Base-by-base conservation (phyloP, 2,113 vertebrate genomes). In the Labrus mixtus region DNA sequence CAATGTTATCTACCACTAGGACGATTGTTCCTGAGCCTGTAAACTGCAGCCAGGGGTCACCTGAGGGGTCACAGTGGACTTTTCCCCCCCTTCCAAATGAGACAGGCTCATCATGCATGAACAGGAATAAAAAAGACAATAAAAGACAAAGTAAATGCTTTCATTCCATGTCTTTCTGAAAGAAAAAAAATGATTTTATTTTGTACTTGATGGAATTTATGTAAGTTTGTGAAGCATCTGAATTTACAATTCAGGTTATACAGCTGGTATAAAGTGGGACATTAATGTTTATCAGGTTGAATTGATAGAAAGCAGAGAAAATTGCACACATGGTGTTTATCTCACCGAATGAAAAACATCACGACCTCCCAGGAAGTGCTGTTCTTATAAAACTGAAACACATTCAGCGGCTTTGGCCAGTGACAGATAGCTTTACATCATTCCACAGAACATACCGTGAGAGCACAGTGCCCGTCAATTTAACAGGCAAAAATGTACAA, bases 401-500 rank as follows among this genome's bases (percentile, higher is more conserved):
- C 90, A 84, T 85, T 91, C 78, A 82, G 59, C 11, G 39, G 76
- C 84, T 88, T 78, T 81, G 74, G 70, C 84, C 76, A 85, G 54
- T 89, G 90, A 91, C 88, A 86, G 90, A 90, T 91, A 87, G 84
- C 88, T 88, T 93, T 87, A 90, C 89, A 91, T 88, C 82, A 80
- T 78, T 84, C 83, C 81, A 64, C 65, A 59, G 84, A 80, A 61
- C 75, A 67, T 90, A 89, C 81, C 87, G 90, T 92, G 90, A 93
- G 91, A 92, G 79, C 88, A 73, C 79, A 63, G 82, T 20, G 53
- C 79, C 82, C 87, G 89, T 91, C 86, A 88, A 82, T 88, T 89
- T 87, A 91, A 90, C 89, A 90, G 89, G 89, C 74, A 84, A 78
- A 91, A 91, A 90, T 86, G 59, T 76, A 80, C 50, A 85, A 88